Base-by-base conservation (phyloP, 2,888 invertebrate species). In the Heliothis peltigera region DNA sequence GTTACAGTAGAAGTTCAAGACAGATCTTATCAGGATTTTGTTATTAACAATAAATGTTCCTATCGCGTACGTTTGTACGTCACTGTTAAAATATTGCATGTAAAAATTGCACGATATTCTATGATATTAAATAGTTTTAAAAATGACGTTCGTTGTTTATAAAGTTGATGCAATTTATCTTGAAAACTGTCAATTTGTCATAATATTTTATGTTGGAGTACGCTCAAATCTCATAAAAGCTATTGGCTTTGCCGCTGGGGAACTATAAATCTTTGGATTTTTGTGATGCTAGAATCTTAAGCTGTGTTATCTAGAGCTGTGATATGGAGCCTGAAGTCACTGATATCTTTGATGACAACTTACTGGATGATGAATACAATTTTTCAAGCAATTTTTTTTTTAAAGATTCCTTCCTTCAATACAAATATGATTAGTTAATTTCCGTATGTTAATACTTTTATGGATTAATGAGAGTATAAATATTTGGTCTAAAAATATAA, bases 201-300 rank as follows among this genome's bases (percentile, higher is more conserved):
- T 81, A 75, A 82, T 81, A 84, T 79, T 83, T 82, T 77, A 80
- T 77, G 78, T 77, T 82, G 74, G 59, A 66, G 56, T 69, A 79
- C 77, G 57, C 71, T 75, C 75, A 79, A 84, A 81, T 86, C 80
- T 79, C 78, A 77, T 80, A 82, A 82, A 87, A 80, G 81, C 81
- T 80, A 81, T 84, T 80, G 66, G 64, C 73, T 73, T 64, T 60
- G 61, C 64, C 77, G 55, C 84, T 70, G 68, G 83, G 79, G 87
- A 79, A 72, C 73, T 77, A 84, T 85, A 85, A 84, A 86, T 87
- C 82, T 84, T 75, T 74, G 66, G 74, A 25, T 71, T 70, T 78
- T 84, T 86, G 85, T 82, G 83, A 81, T 78, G 74, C 74, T 72
- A 70, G 74, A 82, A 74, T 82, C 67, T 70, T 43, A 73, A 77